Evolutionary conservation across 2,797 vertebrate species (phyloP), one percentile per base, ranked within the genome.

Genomic region (Enteromius fasciolatus): DNA sequence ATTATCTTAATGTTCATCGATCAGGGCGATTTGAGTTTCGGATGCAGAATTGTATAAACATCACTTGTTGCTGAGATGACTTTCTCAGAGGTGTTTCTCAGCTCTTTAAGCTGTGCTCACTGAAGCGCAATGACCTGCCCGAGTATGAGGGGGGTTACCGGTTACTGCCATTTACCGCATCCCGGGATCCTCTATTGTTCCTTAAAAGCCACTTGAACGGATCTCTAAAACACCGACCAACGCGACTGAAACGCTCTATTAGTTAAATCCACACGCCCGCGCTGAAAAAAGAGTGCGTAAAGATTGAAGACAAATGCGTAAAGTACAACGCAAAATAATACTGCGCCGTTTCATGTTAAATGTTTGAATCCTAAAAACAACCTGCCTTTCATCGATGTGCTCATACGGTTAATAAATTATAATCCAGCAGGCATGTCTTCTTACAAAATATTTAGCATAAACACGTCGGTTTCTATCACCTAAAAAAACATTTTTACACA

Each of bases 161-260:
- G 88, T 89, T 89, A 89, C 90, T 90, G 89, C 87, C 88, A 94
- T 91, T 90, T 89, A 86, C 74, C 87, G 91, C 92, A 93, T 93
- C 94, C 91, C 90, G 88, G 92, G 91, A 91, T 93, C 89, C 80
- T 63, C 91, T 88, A 93, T 95, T 95, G 93, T 95, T 91, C 88
- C 83, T 67, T 83, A 92, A 90, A 92, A 93, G 90, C 93, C 92
- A 93, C 89, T 87, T 90, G 88, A 86, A 87, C 91, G 93, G 92
- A 94, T 94, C 94, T 93, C 90, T 87, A 83, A 90, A 85, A 67
- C 90, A 89, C 91, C 92, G 91, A 92, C 91, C 90, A 89, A 87
- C 91, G 89, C 76, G 41, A 90, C 85, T 85, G 87, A 92, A 93
- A 93, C 66, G 74, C 41, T 70, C 52, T 93, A 87, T 83, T 83